These are phyloP conservation scores for Gymnosoma rotundatum DNA, from an alignment of 2,888 invertebrate genomes.

Conservation along the genomic window DNA sequence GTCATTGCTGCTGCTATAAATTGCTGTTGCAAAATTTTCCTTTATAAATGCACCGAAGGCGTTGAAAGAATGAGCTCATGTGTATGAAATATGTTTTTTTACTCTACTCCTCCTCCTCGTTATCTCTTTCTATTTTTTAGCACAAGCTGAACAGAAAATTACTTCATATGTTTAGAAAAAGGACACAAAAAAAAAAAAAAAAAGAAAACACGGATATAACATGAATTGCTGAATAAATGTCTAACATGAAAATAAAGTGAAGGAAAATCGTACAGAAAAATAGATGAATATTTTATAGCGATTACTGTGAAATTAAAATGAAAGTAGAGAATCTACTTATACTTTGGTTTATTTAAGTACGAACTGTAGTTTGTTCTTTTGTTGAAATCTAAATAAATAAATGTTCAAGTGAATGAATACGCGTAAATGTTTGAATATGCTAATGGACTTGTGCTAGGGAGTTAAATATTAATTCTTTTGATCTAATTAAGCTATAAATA, in stretches of 20 bases:
- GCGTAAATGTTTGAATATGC: slow-evolving; percentile 3
- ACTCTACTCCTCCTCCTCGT: neutral
- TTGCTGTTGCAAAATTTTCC: slow-evolving; percentile 39
- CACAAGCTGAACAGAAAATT: neutral
- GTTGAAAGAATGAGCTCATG: slow-evolving; percentile 65
- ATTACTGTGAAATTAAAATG: slow-evolving; percentile 47
- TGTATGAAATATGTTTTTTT: slow-evolving; percentile 64
- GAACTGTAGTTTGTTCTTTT: neutral
- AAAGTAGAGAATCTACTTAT: slow-evolving; percentile 7
- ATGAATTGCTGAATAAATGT: slow-evolving; percentile 47
- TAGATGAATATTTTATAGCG: slow-evolving; percentile 31
- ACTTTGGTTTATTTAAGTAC: too few relatives aligned
- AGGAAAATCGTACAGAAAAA: slow-evolving; percentile 2
- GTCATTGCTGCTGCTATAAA: slow-evolving; percentile 20
- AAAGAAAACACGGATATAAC: slow-evolving; percentile 17
- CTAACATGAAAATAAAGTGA: slow-evolving; percentile 20
- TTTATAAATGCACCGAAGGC: slow-evolving; percentile 39
- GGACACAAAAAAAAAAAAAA: too few relatives aligned
- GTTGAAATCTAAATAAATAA: slow-evolving; percentile 22
- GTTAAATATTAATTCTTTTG: too few relatives aligned
- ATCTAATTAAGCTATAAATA: too few relatives aligned
- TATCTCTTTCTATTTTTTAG: neutral
- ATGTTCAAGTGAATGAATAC: slow-evolving; percentile 8
- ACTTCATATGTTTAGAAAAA: slow-evolving; percentile 3
- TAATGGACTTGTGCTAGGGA: neutral